A percentile compares a stretch with the other conserved stretches of the same genome.
These are phyloP conservation scores for Dichetophora obliterata DNA, from an alignment of 2,888 invertebrate species.

Conservation along the genomic window DNA sequence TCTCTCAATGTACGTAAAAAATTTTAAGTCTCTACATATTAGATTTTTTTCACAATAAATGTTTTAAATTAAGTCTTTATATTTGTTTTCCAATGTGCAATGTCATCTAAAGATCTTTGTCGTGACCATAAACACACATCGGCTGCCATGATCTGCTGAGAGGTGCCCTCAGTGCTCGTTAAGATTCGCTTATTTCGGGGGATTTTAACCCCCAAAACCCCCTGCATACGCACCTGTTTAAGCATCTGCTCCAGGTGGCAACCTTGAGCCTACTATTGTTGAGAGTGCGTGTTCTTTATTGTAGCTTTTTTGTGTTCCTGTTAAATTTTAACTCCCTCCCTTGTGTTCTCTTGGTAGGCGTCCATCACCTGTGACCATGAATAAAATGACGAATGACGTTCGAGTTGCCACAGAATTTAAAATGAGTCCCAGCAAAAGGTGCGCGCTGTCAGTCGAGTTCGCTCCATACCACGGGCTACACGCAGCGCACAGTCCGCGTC, in stretches of 20 bases:
- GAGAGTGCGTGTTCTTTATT: constrained; percentile 1
- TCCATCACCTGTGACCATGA: constrained; percentile 19
- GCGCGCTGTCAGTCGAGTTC: neutral
- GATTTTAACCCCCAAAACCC: no score
- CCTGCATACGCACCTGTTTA: no score
- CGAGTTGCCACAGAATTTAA: constrained; percentile 3
- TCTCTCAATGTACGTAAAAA: no score
- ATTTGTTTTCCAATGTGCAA: no score
- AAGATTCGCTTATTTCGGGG: no score
- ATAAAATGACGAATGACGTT: constrained; percentile 36
- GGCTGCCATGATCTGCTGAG: no score
- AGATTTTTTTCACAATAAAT: no score
- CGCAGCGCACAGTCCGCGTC: constrained; percentile 7
- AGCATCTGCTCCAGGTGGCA: neutral
- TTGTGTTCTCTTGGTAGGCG: neutral
- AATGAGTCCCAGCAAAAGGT: constrained; percentile 26
- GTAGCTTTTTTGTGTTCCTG: neutral
- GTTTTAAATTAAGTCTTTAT: no score
- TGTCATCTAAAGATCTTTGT: no score
- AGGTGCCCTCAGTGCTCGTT: no score
- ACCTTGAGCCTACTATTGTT: neutral
- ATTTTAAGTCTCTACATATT: no score
- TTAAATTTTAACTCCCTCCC: neutral
- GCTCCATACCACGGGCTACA: neutral
- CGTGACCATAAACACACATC: no score